These are phyloP conservation scores for Argopecten irradians DNA, from an alignment of 1,140 invertebrate genomes.

Conservation along the genomic window DNA sequence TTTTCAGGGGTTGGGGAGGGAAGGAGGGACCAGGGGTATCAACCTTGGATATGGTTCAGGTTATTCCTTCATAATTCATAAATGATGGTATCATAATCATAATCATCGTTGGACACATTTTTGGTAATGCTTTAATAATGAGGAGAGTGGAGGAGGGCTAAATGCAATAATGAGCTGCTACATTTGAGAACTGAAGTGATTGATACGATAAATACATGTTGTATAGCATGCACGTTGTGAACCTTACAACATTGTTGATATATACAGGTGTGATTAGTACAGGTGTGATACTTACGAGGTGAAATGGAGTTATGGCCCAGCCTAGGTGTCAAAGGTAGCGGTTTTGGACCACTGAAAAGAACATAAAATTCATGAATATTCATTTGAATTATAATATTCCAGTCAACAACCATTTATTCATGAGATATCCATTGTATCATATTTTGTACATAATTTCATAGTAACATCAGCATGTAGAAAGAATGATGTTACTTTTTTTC, in stretches of 20 bases:
- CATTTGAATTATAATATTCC: not conserved
- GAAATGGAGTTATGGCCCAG: conserved; percentile 72
- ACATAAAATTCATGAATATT: conserved; percentile 38
- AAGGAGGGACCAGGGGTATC: too few relatives aligned
- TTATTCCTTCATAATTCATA: too few relatives aligned
- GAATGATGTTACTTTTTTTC: too few relatives aligned
- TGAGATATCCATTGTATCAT: not conserved
- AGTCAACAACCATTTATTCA: not conserved
- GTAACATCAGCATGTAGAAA: not conserved
- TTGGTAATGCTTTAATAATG: too few relatives aligned
- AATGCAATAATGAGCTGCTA: too few relatives aligned
- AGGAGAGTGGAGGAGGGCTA: too few relatives aligned
- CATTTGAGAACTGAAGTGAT: not conserved
- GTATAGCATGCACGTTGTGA: not conserved
- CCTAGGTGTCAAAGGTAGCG: conserved; percentile 69
- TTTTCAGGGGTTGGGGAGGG: too few relatives aligned
- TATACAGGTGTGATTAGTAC: not conserved
- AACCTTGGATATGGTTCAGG: too few relatives aligned
- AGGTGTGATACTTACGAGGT: conserved; percentile 70
- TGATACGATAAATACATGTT: not conserved
- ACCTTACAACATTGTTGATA: not conserved
- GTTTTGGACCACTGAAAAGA: conserved; percentile 64
- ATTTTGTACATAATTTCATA: not conserved
- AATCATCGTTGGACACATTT: too few relatives aligned
- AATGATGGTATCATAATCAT: too few relatives aligned